These are phyloP conservation scores for Lycorma delicatula DNA, from an alignment of 1,140 invertebrate genomes.

Conservation along the genomic window DNA sequence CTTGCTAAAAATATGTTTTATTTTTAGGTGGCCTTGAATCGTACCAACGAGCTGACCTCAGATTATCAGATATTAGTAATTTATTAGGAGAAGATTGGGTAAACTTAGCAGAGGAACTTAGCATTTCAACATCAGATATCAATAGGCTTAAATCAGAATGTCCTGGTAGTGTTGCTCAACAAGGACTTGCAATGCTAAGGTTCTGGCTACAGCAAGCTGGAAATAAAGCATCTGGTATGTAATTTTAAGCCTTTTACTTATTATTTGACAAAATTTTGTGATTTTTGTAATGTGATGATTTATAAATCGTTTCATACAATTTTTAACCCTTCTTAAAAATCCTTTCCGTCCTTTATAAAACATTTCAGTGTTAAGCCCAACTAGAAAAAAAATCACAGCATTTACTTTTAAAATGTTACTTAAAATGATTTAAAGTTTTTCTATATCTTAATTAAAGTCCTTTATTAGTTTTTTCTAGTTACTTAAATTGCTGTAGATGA, in stretches of 20 bases:
- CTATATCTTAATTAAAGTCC: too few relatives aligned
- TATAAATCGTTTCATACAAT: too few relatives aligned
- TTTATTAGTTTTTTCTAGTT: too few relatives aligned
- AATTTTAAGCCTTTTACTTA: background rate
- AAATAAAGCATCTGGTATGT: slow-evolving; percentile 44
- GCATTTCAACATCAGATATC: slow-evolving; percentile 47
- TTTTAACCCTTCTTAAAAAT: too few relatives aligned
- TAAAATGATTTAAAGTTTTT: too few relatives aligned
- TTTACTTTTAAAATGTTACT: too few relatives aligned
- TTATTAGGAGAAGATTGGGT: slow-evolving; percentile 54
- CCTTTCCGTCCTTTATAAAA: too few relatives aligned
- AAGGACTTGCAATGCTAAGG: slow-evolving; percentile 54
- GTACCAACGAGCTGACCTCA: slow-evolving; percentile 45
- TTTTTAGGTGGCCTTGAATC: slow-evolving; percentile 22
- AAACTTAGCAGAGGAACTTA: slow-evolving; percentile 44
- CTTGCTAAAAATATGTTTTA: slow-evolving; percentile 1
- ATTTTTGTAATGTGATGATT: slow-evolving; percentile 4
- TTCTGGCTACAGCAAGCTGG: slow-evolving; percentile 49
- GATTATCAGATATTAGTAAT: slow-evolving; percentile 54
- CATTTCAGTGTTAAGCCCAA: too few relatives aligned
- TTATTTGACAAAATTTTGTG: background rate
- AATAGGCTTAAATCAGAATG: slow-evolving; percentile 48
- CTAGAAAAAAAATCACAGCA: too few relatives aligned
- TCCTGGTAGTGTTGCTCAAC: slow-evolving; percentile 45
- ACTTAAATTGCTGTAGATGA: too few relatives aligned